Conservation (phyloP, 2,888 invertebrate species). For the Sipha maydis region DNA sequence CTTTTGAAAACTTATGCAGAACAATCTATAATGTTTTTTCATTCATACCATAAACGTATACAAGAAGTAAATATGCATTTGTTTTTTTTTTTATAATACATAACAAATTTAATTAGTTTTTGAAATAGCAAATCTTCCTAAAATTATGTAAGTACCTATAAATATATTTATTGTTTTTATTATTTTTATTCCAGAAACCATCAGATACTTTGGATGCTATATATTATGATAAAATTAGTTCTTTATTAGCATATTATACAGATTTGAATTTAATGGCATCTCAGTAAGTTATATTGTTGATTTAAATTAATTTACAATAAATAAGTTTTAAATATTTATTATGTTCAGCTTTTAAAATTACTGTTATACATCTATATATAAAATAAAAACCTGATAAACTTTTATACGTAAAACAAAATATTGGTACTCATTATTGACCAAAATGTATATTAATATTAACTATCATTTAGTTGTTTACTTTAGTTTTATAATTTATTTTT, state of each 20-base stretch:
- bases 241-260: constrained; percentile 34
- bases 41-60: background rate
- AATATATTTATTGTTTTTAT: background rate
- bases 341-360: background rate
- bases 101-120: background rate
- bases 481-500: background rate
- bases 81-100: background rate
- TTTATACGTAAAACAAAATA: background rate
- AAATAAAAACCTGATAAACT: background rate
- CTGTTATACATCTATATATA: background rate
- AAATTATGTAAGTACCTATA: background rate
- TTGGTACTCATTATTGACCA: too few relatives aligned
- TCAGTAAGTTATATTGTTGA: constrained; percentile 33
- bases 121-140: background rate
- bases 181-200: constrained; percentile 28
- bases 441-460: background rate
- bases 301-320: too few relatives aligned
- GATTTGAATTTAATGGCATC: constrained; percentile 54
- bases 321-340: too few relatives aligned
- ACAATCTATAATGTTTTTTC: constrained; percentile 34
- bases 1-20: constrained; percentile 45
- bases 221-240: constrained; percentile 44
- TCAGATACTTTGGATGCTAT: constrained; percentile 17
- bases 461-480: background rate
- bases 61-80: constrained; percentile 11